phyloP scores from a whole-genome alignment of 2,888 invertebrate species.

The Pediacus dermestoides region DNA sequence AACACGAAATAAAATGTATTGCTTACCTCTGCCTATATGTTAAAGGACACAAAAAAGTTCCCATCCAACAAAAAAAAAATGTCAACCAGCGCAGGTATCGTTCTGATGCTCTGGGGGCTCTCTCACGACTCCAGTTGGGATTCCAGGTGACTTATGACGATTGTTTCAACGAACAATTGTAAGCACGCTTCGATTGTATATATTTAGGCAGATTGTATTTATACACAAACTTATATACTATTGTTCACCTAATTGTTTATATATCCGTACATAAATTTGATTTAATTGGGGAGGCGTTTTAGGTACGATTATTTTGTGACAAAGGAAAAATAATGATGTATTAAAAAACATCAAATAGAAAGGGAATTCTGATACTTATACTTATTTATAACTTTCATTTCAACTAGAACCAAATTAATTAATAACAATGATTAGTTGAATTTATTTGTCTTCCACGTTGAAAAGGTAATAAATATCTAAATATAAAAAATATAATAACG shows the following conservation, averaged over 20 bases:
- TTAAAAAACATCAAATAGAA: too few relatives aligned
- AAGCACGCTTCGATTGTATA: constrained; percentile 40
- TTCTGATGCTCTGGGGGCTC: constrained; percentile 7
- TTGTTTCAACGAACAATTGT: constrained; percentile 44
- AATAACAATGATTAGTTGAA: too few relatives aligned
- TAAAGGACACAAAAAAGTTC: constrained; percentile 35
- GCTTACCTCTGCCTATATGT: constrained; percentile 45
- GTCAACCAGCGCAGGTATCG: constrained; percentile 38
- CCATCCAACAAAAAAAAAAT: constrained; percentile 34
- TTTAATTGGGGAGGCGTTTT: too few relatives aligned
- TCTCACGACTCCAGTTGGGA: constrained; percentile 43
- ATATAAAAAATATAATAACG: too few relatives aligned
- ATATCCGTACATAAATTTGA: constrained; percentile 30
- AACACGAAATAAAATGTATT: constrained; percentile 51
- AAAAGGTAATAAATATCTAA: too few relatives aligned
- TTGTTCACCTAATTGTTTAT: constrained; percentile 41
- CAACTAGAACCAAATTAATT: too few relatives aligned
- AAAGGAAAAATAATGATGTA: too few relatives aligned
- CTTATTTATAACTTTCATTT: too few relatives aligned
- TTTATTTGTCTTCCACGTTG: too few relatives aligned
- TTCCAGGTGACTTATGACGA: constrained; percentile 46
- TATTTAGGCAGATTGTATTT: constrained; percentile 37
- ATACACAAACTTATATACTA: constrained; percentile 33
- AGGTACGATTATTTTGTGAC: too few relatives aligned
- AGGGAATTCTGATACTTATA: too few relatives aligned